These are phyloP conservation scores for Microplitis demolitor DNA, from an alignment of 1,140 invertebrate species.

Conservation along the genomic window DNA sequence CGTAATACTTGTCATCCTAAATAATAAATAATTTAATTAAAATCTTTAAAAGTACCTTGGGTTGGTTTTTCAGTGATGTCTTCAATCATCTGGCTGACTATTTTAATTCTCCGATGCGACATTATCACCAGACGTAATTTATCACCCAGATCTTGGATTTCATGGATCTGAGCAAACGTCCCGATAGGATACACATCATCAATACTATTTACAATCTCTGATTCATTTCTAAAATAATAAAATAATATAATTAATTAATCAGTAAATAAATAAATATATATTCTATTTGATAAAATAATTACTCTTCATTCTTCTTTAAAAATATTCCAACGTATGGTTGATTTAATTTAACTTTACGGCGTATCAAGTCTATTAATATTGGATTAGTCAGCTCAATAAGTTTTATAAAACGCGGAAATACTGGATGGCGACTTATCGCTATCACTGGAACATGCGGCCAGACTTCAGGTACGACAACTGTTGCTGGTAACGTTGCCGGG, in stretches of 20 bases:
- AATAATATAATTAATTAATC: conserved; percentile 4
- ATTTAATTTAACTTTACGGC: conserved; percentile 93
- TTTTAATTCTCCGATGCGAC: conserved; percentile 87
- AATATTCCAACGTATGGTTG: conserved; percentile 98
- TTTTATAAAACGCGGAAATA: conserved; percentile 98
- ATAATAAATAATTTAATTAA: conserved; percentile 19
- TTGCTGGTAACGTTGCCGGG: conserved; percentile 70
- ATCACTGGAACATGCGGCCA: conserved; percentile 96
- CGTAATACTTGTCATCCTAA: not conserved
- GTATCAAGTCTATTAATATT: conserved; percentile 85
- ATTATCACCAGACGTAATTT: conserved; percentile 90
- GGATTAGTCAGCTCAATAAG: conserved; percentile 93
- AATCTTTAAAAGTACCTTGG: conserved; percentile 44
- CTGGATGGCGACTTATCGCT: conserved; percentile 90
- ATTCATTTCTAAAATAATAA: conserved; percentile 70
- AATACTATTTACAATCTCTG: conserved; percentile 84
- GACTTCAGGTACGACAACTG: conserved; percentile 93
- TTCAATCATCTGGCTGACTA: conserved; percentile 77
- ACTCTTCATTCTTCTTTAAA: conserved; percentile 91
- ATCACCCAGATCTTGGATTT: conserved; percentile 94
- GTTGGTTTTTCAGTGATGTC: conserved; percentile 66
- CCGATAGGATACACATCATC: conserved; percentile 91
- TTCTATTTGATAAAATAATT: conserved; percentile 38
- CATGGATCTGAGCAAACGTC: conserved; percentile 97
- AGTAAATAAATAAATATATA: not conserved